Percentiles rank a stretch among this genome's conserved stretches.
Conservation (phyloP, 2,888 invertebrate species). For the Meloe dianella region DNA sequence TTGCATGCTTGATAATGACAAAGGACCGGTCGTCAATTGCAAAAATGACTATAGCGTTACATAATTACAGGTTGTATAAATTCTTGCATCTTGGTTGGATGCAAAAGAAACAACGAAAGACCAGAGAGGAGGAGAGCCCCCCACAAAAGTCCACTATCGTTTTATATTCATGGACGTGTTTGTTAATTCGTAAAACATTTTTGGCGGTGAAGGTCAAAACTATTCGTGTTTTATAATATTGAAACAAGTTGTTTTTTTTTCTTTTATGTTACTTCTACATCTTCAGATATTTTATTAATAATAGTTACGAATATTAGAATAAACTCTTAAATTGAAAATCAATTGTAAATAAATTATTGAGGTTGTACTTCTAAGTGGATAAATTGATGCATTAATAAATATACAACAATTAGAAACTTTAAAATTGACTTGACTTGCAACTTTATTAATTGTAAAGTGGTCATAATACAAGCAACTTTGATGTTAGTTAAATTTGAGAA, state of each 20-base stretch:
- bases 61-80: constrained; percentile 6
- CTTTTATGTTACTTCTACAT: background rate
- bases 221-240: constrained; percentile 6
- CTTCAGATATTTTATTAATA: no score
- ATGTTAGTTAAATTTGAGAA: background rate
- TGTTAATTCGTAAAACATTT: constrained; percentile 29
- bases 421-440: background rate
- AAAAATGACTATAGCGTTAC: background rate
- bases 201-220: constrained; percentile 31
- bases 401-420: background rate
- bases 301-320: no score
- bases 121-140: background rate
- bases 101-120: background rate
- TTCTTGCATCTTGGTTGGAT: constrained; percentile 1
- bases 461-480: background rate
- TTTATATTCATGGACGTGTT: constrained; percentile 24
- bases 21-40: background rate
- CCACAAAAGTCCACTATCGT: background rate
- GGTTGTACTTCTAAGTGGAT: no score
- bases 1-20: background rate
- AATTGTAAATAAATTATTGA: background rate
- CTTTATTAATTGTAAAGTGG: background rate
- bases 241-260: background rate
- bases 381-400: background rate
- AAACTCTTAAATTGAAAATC: no score